Evolutionary conservation across 2,797 vertebrate genomes (phyloP).

Genomic region (Nothura maculosa): DNA sequence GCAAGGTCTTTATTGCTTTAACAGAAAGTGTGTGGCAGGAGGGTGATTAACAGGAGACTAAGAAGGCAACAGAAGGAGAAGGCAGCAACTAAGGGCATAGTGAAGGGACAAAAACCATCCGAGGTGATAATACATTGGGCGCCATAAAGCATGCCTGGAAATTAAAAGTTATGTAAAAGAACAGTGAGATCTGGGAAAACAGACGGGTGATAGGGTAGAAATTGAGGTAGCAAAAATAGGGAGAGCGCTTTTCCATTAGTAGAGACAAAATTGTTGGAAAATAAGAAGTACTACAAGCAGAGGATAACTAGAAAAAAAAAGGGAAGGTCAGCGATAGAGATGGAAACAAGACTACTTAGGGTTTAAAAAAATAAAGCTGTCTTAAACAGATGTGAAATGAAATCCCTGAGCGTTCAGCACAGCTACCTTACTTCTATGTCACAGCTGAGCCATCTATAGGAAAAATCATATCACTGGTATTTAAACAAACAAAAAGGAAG

Average conservation of each 20-base stretch:
- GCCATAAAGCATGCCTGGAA: not conserved
- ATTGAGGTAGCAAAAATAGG: not conserved
- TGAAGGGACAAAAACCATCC: not conserved
- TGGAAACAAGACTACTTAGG: not conserved
- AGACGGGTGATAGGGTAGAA: not conserved
- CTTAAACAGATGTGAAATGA: conserved; percentile 17
- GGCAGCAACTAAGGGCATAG: not conserved
- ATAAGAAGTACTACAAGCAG: not conserved
- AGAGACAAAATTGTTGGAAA: not conserved
- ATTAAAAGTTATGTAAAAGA: not conserved
- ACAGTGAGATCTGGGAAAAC: not conserved
- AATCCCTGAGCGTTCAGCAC: not conserved
- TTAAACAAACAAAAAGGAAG: conserved; percentile 33
- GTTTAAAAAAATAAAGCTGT: conserved; percentile 20
- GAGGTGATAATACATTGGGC: not conserved
- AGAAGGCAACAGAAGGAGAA: not conserved
- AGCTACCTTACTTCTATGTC: conserved; percentile 52
- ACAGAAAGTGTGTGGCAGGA: not conserved
- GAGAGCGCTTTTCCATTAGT: not conserved
- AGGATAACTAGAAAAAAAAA: not conserved
- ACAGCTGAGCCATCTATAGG: conserved; percentile 73
- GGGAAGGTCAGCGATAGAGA: conserved; percentile 12
- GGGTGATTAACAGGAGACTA: not conserved
- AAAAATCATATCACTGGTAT: conserved; percentile 15
- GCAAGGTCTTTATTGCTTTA: not conserved